phyloP scores from a whole-genome alignment of 2,888 invertebrate genomes.

The Hemithea aestivaria region DNA sequence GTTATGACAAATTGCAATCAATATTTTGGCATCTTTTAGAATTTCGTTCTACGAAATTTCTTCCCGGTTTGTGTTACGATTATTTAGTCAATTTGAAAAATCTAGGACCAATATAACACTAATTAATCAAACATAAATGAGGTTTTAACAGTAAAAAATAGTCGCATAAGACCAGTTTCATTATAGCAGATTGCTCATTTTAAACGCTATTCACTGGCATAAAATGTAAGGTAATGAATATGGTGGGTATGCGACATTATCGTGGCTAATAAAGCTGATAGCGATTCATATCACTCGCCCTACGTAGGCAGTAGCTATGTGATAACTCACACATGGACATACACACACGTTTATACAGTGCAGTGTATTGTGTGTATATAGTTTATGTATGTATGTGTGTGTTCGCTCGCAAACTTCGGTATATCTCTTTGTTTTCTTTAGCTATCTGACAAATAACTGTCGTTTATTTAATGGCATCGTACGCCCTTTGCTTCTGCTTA shows the following conservation, averaged over 20 bases:
- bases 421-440: slow-evolving; percentile 67
- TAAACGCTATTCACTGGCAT: slow-evolving; percentile 17
- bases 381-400: slow-evolving; percentile 20
- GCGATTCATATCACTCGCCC: slow-evolving; percentile 37
- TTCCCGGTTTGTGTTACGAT: no score
- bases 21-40: no score
- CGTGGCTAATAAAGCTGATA: slow-evolving; percentile 58
- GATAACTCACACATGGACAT: slow-evolving; percentile 35
- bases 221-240: slow-evolving; percentile 31
- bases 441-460: slow-evolving; percentile 51
- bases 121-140: no score
- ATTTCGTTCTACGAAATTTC: no score
- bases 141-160: no score
- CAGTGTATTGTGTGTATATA: slow-evolving; percentile 5
- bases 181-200: no score
- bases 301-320: slow-evolving; percentile 55
- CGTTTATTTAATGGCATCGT: slow-evolving; percentile 50
- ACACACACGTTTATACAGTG: slow-evolving; percentile 7
- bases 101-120: no score
- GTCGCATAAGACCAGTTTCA: no score
- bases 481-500: slow-evolving; percentile 21
- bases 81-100: no score
- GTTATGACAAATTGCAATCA: no score
- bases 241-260: slow-evolving; percentile 58
- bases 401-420: slow-evolving; percentile 31